Conservation (phyloP, 2,113 vertebrate genomes). For the human (Homo sapiens) region GRCh38 chr3:127392501-127393000, state of each 20-base stretch:
- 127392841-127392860: no score
- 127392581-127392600: not conserved
- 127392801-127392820: no score
- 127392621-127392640: not conserved
- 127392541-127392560: not conserved
- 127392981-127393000: not conserved
- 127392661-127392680: not conserved
- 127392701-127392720: no score
- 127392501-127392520: not conserved
- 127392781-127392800: not conserved
- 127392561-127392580: not conserved
- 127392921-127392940: rapidly evolving
- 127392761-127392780: not conserved
- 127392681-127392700: not conserved
- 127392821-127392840: not conserved
- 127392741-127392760: not conserved
- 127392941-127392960: not conserved
- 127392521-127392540: not conserved
- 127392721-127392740: rapidly evolving
- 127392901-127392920: not conserved
- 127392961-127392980: not conserved
- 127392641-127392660: not conserved
- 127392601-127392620: not conserved
- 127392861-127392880: not conserved
- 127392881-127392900: not conserved